Base-by-base conservation (phyloP, 2,797 vertebrate species). In the Phalanger gymnotis region DNA sequence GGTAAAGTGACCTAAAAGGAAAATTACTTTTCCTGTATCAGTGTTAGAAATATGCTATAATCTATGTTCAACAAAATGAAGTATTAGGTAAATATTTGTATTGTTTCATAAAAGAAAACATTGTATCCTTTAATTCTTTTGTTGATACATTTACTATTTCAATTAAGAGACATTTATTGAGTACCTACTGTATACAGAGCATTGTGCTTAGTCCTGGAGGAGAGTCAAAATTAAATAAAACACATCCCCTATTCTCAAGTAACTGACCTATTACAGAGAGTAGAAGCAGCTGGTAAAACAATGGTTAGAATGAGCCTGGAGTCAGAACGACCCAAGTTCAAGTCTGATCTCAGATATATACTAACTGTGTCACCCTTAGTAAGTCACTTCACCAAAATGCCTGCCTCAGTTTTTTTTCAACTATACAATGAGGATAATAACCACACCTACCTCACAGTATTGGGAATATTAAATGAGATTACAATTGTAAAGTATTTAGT, bases 1-100 rank as follows among this genome's bases (percentile, higher is more conserved):
- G 87, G 34, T 57, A 66, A 93, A 92, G 22, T 95, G 53, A 96
- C 10, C n/a, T 96, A 94, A 73, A 94, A 92, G 53, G 27, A 16
- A 90, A 53, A 58, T 54, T 95, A 4, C 93, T 95, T 73, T 94
- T 92, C 10, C 30, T 90, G 40, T 4, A 92, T 53, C 40, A 27
- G 10, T 87, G 22, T 28, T 87, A 87, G 40, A 87, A 5, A 27
- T 51, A 51, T 87, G 10, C 22, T 87, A 27, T 87, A 87, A 27
- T 27, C 73, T 87, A 47, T 87, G 73, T 51, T 11, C 10, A 51
- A 27, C 25, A 47, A 87, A 87, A 51, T 40, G 22, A 87, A 87
- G 40, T 87, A 87, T 10, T 27, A 81, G 40, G 9, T 22, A 87
- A 87, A 51, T 51, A 51, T 51, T 87, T 47, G 10, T 9, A 87